phyloP scores from a whole-genome alignment of 2,113 vertebrate genomes.

The Struthidea cinerea region DNA sequence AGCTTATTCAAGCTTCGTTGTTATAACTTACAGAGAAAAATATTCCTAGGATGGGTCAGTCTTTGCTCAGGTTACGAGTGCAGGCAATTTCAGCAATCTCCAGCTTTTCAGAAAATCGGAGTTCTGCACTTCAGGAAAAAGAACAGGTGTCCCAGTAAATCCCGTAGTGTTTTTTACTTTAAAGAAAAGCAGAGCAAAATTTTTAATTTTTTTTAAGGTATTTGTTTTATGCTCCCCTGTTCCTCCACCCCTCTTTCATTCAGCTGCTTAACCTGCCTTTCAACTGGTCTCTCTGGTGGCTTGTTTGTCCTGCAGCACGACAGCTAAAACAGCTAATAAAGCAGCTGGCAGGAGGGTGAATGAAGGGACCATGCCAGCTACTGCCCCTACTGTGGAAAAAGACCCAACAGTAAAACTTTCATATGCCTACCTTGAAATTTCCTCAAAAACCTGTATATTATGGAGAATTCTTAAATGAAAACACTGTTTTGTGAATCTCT shows the following conservation, averaged over 20 bases:
- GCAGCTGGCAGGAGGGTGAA: conserved; percentile 9
- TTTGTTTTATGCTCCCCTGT: neutral
- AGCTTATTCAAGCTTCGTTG: neutral
- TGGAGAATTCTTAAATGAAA: neutral
- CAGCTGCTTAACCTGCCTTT: conserved; percentile 22
- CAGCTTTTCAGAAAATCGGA: neutral
- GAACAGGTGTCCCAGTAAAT: neutral
- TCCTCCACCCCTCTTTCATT: neutral
- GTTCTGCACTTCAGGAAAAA: neutral
- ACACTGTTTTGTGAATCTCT: neutral
- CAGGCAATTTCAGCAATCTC: neutral
- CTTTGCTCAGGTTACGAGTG: neutral
- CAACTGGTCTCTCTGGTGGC: neutral
- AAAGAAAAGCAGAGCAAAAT: neutral
- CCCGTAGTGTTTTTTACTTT: neutral
- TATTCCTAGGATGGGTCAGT: neutral
- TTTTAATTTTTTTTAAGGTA: neutral
- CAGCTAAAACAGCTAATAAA: conserved; percentile 16
- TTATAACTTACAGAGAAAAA: neutral
- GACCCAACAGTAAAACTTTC: neutral
- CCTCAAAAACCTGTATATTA: neutral
- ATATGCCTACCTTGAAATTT: neutral
- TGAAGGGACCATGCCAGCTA: neutral
- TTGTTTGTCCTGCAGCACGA: neutral
- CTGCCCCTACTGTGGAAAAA: neutral